A percentile compares a stretch with the other conserved stretches of the same genome.
Conservation (phyloP, 2,797 vertebrate genomes). For the Astyanax mexicanus region DNA sequence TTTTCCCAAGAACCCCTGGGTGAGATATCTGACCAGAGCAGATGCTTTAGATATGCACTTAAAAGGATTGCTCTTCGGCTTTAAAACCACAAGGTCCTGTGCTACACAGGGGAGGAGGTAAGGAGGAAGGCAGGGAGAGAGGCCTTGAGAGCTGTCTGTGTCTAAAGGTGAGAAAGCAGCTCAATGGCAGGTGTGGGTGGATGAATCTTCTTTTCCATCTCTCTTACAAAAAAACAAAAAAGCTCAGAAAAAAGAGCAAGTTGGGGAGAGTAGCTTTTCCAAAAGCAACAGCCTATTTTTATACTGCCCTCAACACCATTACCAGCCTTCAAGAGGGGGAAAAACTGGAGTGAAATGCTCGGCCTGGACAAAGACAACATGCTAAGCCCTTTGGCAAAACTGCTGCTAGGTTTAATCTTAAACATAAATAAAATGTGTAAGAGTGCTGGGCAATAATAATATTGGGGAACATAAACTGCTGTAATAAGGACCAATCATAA, state of each 20-base stretch:
- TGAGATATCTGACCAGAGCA: slow-evolving; percentile 34
- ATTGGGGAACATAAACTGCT: too few relatives aligned
- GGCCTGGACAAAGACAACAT: too few relatives aligned
- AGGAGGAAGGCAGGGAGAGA: slow-evolving; percentile 1
- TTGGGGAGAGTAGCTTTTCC: slow-evolving; percentile 39
- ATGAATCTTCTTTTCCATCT: slow-evolving; percentile 48
- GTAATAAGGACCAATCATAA: too few relatives aligned
- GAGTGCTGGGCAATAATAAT: too few relatives aligned
- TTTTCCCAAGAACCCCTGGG: slow-evolving; percentile 56
- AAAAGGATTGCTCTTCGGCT: slow-evolving; percentile 27
- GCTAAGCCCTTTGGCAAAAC: too few relatives aligned
- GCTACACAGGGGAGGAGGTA: slow-evolving; percentile 5
- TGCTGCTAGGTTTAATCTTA: too few relatives aligned
- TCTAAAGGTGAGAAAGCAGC: slow-evolving; percentile 50
- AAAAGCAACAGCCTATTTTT: slow-evolving; percentile 48
- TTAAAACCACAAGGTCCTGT: slow-evolving; percentile 33
- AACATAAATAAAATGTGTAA: too few relatives aligned
- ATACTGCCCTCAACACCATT: too few relatives aligned
- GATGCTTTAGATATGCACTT: slow-evolving; percentile 46
- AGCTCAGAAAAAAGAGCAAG: slow-evolving; percentile 21
- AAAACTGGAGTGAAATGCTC: too few relatives aligned
- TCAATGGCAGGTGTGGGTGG: slow-evolving; percentile 50
- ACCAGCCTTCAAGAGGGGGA: too few relatives aligned
- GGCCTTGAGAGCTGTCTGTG: slow-evolving; percentile 39
- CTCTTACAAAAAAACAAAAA: slow-evolving; percentile 12